These are phyloP conservation scores for Charaxes varanes DNA, from an alignment of 1,140 invertebrate species.

Conservation along the genomic window DNA sequence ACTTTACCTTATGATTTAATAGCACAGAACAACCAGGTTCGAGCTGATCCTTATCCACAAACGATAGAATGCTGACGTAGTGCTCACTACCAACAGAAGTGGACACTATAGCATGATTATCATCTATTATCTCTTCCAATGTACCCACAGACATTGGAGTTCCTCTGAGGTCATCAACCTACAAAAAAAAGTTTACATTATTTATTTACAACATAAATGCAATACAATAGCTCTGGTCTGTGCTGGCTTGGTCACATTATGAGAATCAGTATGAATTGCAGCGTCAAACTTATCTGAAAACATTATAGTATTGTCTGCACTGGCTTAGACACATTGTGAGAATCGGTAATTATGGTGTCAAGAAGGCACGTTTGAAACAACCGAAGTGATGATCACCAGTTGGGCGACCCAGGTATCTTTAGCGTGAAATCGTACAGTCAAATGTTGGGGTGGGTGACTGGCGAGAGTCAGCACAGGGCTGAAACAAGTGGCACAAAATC, in stretches of 20 bases:
- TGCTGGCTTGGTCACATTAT: too few relatives aligned
- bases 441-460: too few relatives aligned
- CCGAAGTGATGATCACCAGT: neutral
- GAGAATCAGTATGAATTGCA: too few relatives aligned
- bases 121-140: constrained; percentile 99
- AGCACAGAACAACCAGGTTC: constrained; percentile 99
- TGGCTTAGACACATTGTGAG: too few relatives aligned
- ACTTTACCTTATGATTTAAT: constrained; percentile 92
- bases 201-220: neutral
- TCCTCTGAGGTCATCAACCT: constrained; percentile 97
- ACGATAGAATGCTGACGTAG: constrained; percentile 99
- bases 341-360: too few relatives aligned
- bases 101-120: constrained; percentile 99
- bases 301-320: too few relatives aligned
- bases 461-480: too few relatives aligned
- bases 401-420: neutral
- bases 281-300: too few relatives aligned
- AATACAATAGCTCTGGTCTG: neutral
- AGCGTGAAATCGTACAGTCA: too few relatives aligned
- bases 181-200: neutral
- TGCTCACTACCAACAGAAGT: constrained; percentile 99
- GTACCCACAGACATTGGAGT: constrained; percentile 99
- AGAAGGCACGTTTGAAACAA: too few relatives aligned
- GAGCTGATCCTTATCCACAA: constrained; percentile 99
- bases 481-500: too few relatives aligned